These are phyloP conservation scores for Drosophila ustulata DNA, from an alignment of 2,888 invertebrate genomes.

Conservation along the genomic window DNA sequence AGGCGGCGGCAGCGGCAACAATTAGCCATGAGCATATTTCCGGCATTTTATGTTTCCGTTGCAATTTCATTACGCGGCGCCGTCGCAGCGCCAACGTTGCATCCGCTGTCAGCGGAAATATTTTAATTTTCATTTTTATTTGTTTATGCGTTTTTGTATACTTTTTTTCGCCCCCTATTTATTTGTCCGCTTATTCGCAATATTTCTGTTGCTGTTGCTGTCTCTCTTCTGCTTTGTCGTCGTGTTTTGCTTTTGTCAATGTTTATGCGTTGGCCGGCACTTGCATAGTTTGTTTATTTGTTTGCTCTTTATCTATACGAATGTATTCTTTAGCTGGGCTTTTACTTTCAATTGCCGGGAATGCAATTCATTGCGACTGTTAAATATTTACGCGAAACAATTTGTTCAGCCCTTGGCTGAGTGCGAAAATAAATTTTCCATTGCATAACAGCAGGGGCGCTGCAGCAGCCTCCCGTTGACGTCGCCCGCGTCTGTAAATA, in stretches of 20 bases:
- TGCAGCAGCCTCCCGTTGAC: slow-evolving; percentile 20
- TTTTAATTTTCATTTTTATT: slow-evolving; percentile 73
- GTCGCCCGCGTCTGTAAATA: slow-evolving; percentile 46
- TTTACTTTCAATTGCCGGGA: slow-evolving; percentile 52
- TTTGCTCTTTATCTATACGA: slow-evolving; percentile 19
- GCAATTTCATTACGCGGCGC: slow-evolving; percentile 70
- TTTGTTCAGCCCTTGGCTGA: slow-evolving; percentile 64
- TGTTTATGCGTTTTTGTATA: slow-evolving; percentile 39
- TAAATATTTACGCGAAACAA: slow-evolving; percentile 68
- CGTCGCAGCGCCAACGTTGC: slow-evolving; percentile 45
- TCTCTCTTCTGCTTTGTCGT: slow-evolving; percentile 3
- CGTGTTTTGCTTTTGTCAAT: slow-evolving; percentile 40
- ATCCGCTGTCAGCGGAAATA: slow-evolving; percentile 75
- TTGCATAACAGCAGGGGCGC: slow-evolving; percentile 55
- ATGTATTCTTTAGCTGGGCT: slow-evolving; percentile 38
- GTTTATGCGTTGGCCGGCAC: slow-evolving; percentile 44
- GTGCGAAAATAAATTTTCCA: slow-evolving; percentile 56
- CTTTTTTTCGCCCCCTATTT: slow-evolving; percentile 13
- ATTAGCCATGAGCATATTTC: slow-evolving; percentile 83
- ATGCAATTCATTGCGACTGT: slow-evolving; percentile 47
- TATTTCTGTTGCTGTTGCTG: slow-evolving; percentile 8
- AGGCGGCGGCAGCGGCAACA: slow-evolving; percentile 68
- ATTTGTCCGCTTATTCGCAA: background rate
- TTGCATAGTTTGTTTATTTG: slow-evolving; percentile 33
- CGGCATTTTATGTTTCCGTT: slow-evolving; percentile 83